phyloP scores from a whole-genome alignment of 1,140 invertebrate genomes.

The Pentalonia nigronervosa region DNA sequence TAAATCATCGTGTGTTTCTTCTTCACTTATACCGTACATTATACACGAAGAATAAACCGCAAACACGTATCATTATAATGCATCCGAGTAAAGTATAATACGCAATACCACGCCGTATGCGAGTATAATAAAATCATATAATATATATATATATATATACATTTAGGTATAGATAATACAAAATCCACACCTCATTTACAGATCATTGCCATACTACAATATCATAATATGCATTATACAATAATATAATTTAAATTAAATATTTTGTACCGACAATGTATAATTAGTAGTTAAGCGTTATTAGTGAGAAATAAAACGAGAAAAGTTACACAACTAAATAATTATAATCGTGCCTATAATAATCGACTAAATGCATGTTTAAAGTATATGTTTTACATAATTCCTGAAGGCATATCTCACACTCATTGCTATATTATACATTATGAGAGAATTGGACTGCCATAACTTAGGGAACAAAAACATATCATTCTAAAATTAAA shows the following conservation, averaged over 20 bases:
- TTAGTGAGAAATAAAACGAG: not conserved
- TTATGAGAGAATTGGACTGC: not conserved
- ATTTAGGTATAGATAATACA: not conserved
- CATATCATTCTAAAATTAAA: not conserved
- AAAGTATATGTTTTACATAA: not conserved
- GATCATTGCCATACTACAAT: not conserved
- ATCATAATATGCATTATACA: not conserved
- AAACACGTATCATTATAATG: not conserved
- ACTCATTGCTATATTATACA: not conserved
- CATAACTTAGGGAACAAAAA: not conserved
- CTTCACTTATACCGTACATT: not conserved
- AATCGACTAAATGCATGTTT: not conserved
- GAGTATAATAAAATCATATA: not conserved
- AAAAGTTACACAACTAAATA: not conserved
- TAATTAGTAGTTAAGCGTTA: not conserved
- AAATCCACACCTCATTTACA: not conserved
- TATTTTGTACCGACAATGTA: not conserved
- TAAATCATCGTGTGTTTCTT: not conserved
- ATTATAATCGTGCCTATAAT: not conserved
- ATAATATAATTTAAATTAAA: not conserved
- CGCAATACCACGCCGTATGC: not conserved
- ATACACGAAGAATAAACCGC: not conserved
- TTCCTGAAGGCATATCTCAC: constrained; percentile 13
- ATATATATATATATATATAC: not conserved
- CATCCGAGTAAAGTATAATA: not conserved